Conservation (phyloP, 2,797 vertebrate species). For the Cynodonichthys magdalenae region DNA sequence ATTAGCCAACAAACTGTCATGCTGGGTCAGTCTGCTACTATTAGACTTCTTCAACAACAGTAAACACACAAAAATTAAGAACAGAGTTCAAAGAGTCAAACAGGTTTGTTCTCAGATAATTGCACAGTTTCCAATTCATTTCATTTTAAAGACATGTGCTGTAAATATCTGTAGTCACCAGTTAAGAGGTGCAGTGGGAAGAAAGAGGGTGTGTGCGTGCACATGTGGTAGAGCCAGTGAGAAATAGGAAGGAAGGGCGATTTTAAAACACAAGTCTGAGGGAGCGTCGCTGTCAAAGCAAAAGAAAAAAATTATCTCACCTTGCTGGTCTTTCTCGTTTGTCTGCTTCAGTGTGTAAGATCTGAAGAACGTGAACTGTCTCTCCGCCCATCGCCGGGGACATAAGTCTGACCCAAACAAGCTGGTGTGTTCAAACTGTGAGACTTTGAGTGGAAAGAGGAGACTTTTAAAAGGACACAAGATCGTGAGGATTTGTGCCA, state of each 20-base stretch:
- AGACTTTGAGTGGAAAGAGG: conserved; percentile 23
- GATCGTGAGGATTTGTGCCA: background rate
- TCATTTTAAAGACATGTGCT: conserved; percentile 23
- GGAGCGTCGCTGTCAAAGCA: conserved; percentile 48
- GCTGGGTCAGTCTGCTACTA: too few species aligned
- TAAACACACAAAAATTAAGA: too few species aligned
- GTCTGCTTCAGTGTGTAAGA: conserved; percentile 65
- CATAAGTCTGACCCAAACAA: conserved; percentile 38
- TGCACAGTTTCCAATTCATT: conserved; percentile 11
- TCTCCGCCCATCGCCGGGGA: conserved; percentile 41
- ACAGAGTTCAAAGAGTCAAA: too few species aligned
- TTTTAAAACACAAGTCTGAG: conserved; percentile 36
- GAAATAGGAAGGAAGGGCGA: conserved; percentile 43
- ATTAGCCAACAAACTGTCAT: too few species aligned
- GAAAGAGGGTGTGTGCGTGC: conserved; percentile 39
- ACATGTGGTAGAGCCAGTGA: conserved; percentile 19
- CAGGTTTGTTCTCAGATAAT: background rate
- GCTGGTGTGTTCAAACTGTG: conserved; percentile 21
- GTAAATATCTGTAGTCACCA: conserved; percentile 58
- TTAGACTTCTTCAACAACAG: too few species aligned
- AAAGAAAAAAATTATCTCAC: conserved; percentile 61
- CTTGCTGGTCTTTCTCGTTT: conserved; percentile 81
- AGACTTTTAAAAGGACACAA: conserved; percentile 14
- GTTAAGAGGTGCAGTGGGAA: conserved; percentile 36
- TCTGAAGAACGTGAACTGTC: conserved; percentile 57